Conservation (phyloP, 1,140 invertebrate genomes). For the Brachionus calyciflorus region DNA sequence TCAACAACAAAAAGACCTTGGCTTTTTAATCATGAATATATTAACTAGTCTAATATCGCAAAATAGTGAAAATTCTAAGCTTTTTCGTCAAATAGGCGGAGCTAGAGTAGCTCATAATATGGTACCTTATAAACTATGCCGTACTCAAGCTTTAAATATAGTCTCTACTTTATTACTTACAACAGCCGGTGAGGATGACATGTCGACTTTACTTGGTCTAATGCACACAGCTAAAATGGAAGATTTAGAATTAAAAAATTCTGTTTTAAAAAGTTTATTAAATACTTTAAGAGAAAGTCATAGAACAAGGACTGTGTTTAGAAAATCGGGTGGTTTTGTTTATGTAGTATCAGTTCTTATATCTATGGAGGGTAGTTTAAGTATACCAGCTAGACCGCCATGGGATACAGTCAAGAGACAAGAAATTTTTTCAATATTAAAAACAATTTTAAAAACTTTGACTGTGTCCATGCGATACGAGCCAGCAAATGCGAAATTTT, state of each 20-base stretch:
- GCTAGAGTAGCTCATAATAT: constrained; percentile 84
- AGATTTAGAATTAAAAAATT: constrained; percentile 77
- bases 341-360: constrained; percentile 93
- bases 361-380: constrained; percentile 79
- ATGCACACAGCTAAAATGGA: constrained; percentile 80
- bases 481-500: constrained; percentile 96
- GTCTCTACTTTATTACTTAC: constrained; percentile 80
- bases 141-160: constrained; percentile 73
- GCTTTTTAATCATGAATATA: constrained; percentile 79
- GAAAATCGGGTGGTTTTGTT: constrained; percentile 94
- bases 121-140: constrained; percentile 78
- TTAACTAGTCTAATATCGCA: constrained; percentile 74
- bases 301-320: constrained; percentile 87
- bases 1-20: constrained; percentile 67
- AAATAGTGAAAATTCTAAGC: constrained; percentile 78
- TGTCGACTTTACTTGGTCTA: constrained; percentile 82
- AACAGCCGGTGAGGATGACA: constrained; percentile 87
- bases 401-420: constrained; percentile 51
- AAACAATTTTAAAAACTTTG: constrained; percentile 88
- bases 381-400: constrained; percentile 50
- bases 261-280: constrained; percentile 82
- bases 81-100: constrained; percentile 86
- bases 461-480: constrained; percentile 97
- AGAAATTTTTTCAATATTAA: constrained; percentile 64
- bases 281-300: constrained; percentile 88